These are phyloP conservation scores for Ceyx cyanopectus DNA, from an alignment of 2,113 vertebrate species.

Conservation along the genomic window DNA sequence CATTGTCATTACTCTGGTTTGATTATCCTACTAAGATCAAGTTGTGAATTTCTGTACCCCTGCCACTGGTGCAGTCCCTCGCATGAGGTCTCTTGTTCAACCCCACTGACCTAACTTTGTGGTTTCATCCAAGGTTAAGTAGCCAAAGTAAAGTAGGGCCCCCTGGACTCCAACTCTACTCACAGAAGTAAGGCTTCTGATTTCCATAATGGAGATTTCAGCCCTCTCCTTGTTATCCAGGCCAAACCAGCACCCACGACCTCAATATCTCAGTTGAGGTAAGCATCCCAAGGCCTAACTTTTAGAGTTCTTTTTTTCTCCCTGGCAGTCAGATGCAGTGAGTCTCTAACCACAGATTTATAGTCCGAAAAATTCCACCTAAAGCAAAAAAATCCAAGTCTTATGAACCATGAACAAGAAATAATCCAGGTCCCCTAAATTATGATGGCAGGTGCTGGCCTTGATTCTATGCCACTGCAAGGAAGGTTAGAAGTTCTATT, in stretches of 20 bases:
- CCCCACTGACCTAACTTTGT: background rate
- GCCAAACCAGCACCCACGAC: background rate
- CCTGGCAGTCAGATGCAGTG: background rate
- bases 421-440: background rate
- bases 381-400: background rate
- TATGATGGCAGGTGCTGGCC: background rate
- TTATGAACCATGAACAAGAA: background rate
- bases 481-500: background rate
- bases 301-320: background rate
- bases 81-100: background rate
- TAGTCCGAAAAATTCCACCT: background rate
- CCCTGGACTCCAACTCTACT: background rate
- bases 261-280: background rate
- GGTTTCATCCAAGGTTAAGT: background rate
- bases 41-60: background rate
- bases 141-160: background rate
- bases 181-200: background rate
- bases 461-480: background rate
- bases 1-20: background rate
- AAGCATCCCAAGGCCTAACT: background rate
- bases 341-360: background rate
- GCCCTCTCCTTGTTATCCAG: background rate
- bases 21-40: background rate
- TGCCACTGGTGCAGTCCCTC: background rate
- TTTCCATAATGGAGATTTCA: background rate